Evolutionary conservation across 1,140 invertebrate genomes (phyloP).

Genomic region (Mylabris phalerata): DNA sequence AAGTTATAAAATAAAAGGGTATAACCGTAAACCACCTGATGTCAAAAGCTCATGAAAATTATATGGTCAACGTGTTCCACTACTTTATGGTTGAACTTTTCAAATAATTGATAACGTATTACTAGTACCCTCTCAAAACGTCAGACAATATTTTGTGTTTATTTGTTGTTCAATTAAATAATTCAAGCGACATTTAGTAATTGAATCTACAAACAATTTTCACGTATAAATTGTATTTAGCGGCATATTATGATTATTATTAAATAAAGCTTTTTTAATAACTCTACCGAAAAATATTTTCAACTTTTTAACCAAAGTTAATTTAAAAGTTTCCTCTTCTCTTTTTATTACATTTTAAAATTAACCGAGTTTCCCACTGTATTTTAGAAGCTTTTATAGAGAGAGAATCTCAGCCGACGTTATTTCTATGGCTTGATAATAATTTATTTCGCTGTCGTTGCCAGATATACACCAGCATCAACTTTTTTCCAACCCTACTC

Average conservation of each 20-base stretch:
- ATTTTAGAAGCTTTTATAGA: constrained; percentile 16
- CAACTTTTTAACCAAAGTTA: constrained; percentile 14
- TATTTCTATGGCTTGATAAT: constrained; percentile 11
- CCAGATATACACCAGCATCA: constrained; percentile 5
- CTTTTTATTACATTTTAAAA: constrained; percentile 15
- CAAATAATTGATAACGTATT: constrained; percentile 13
- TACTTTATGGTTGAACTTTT: constrained; percentile 11
- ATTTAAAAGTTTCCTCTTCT: constrained; percentile 11
- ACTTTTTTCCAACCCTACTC: constrained; percentile 4
- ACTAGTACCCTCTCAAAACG: neutral
- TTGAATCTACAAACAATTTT: too few relatives aligned
- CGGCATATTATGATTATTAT: too few relatives aligned
- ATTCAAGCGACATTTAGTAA: too few relatives aligned
- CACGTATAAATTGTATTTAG: too few relatives aligned
- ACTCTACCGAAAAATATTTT: constrained; percentile 2
- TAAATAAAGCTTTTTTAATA: too few relatives aligned
- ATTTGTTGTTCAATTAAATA: too few relatives aligned
- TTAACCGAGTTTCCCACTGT: constrained; percentile 11
- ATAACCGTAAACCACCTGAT: constrained; percentile 2
- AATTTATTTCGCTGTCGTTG: constrained; percentile 16
- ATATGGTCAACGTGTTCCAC: constrained; percentile 1
- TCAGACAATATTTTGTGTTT: too few relatives aligned
- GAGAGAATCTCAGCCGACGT: constrained; percentile 12
- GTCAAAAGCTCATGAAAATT: constrained; percentile 15
- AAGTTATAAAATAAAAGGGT: constrained; percentile 12